phyloP scores from a whole-genome alignment of 2,113 vertebrate genomes.

The Herpailurus yagouaroundi region DNA sequence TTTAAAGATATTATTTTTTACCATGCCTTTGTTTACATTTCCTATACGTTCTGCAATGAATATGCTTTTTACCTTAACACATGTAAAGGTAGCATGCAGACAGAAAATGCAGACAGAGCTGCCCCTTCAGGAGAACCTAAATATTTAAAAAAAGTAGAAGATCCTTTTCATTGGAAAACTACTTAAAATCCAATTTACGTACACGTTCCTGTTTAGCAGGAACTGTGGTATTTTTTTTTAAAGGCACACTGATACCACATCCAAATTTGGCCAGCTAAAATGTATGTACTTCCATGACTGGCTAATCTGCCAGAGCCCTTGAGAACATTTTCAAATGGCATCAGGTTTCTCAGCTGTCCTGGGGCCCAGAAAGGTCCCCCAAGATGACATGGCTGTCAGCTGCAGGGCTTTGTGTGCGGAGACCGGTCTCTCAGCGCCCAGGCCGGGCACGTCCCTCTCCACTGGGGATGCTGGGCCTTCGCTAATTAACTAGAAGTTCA shows the following conservation, averaged over 20 bases:
- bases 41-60: not conserved
- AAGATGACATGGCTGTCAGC: not conserved
- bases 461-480: not conserved
- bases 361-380: not conserved
- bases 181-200: constrained; percentile 12
- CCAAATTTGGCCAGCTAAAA: not conserved
- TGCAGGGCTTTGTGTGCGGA: not conserved
- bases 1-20: not conserved
- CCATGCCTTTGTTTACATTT: not conserved
- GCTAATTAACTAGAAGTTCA: not conserved
- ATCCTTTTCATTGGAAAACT: constrained; percentile 3
- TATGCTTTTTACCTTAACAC: constrained; percentile 19
- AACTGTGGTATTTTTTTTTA: not conserved
- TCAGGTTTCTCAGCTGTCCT: not conserved
- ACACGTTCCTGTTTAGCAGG: not conserved
- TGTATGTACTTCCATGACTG: not conserved
- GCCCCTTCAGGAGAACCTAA: not conserved
- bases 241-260: not conserved
- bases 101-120: not conserved
- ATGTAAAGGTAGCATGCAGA: not conserved
- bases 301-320: not conserved
- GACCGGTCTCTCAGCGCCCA: not conserved
- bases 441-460: not conserved
- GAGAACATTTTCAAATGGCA: constrained; percentile 26
- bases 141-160: not conserved